Evolutionary conservation across 1,140 invertebrate genomes (phyloP), one percentile per base, ranked within the genome.

Genomic region (Bombus confusus): DNA sequence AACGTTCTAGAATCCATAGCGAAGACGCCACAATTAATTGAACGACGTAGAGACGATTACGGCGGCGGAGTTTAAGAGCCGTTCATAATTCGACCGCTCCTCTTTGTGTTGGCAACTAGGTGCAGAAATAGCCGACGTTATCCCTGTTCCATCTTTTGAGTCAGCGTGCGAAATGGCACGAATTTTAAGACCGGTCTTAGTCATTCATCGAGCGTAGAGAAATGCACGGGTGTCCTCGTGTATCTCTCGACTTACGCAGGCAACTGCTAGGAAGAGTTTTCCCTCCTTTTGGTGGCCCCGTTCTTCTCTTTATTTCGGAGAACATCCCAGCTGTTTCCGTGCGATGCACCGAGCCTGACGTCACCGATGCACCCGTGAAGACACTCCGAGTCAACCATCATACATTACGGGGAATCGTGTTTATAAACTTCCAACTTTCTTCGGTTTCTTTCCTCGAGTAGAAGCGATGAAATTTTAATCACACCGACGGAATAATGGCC

Each of bases 41-140:
- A 69, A 78, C 68, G 76, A 68, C 66, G n/a, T 43, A 10, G 52
- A 77, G 8, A 34, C 31, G 25, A 43, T 82, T 81, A 85, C 78
- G 86, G 85, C 85, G 83, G 41, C 80, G 66, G 73, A 80, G 69
- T 57, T 81, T 74, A 72, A 64, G 79, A 76, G 47, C 80, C 88
- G 85, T 88, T 88, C 87, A 86, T 88, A 90, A 88, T 85, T 88
- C 64, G 62, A 8, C 25, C 31, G 34, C 37, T 83, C 82, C 87
- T 91, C 93, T 94, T 94, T 93, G 92, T 94, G 89, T 28, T n/a
- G 47, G 74, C 75, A 34, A 62, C 57, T 41, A 74, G 80, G 52
- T 72, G 86, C 91, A 89, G 86, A 94, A 93, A 94, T 93, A 94
- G 88, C 91, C 89, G 39, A 77, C 69, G 90, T 87, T 90, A 89